phyloP scores from a whole-genome alignment of 2,797 vertebrate species.

The Neosilurus hyrtlii region DNA sequence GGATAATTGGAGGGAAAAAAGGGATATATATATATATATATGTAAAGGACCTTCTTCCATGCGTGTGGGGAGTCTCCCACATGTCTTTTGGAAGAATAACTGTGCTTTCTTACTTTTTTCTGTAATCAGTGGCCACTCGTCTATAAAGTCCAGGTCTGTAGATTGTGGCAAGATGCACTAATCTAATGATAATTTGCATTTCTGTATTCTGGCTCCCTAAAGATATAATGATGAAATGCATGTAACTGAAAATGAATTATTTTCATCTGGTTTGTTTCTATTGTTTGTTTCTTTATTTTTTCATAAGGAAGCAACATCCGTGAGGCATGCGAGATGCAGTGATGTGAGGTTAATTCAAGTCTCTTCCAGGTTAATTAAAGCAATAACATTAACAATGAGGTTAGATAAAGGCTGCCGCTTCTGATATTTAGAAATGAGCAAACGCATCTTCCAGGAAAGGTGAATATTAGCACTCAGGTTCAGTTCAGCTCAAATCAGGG shows the following conservation, averaged over 20 bases:
- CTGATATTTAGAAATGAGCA: constrained; percentile 46
- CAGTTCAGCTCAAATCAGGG: constrained; percentile 3
- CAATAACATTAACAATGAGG: constrained; percentile 32
- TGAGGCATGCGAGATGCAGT: constrained; percentile 5
- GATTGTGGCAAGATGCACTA: too few relatives aligned
- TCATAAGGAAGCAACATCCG: constrained; percentile 32
- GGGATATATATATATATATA: too few relatives aligned
- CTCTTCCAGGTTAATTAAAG: constrained; percentile 49
- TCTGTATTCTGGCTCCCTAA: neutral
- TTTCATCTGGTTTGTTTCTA: constrained; percentile 1
- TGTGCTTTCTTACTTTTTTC: too few relatives aligned
- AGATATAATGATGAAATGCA: neutral
- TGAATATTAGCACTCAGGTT: neutral
- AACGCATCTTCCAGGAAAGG: neutral
- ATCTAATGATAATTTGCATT: neutral
- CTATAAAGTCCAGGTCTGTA: too few relatives aligned
- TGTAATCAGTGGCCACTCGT: too few relatives aligned
- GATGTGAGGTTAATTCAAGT: constrained; percentile 40
- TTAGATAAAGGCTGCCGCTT: constrained; percentile 43
- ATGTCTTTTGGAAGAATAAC: too few relatives aligned
- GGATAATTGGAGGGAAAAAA: too few relatives aligned
- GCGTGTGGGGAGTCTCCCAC: too few relatives aligned
- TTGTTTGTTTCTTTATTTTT: neutral
- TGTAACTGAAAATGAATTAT: constrained; percentile 10
- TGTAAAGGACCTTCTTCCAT: too few relatives aligned